Evolutionary conservation across 2,888 invertebrate genomes (phyloP).

Genomic region (Eupsilia transversa): DNA sequence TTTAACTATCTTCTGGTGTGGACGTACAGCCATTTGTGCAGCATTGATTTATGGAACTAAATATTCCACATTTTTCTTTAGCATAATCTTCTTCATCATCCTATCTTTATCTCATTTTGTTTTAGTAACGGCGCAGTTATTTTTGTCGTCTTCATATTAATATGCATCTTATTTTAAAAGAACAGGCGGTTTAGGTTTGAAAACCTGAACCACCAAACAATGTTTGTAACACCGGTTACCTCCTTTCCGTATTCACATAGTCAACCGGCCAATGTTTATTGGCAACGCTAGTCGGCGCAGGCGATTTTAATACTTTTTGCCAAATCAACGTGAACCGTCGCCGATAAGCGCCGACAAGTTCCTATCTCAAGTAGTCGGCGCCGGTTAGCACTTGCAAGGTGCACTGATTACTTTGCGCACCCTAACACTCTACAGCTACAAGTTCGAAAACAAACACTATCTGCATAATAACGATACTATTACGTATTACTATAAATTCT

Average conservation of each 20-base stretch:
- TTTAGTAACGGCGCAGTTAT: background rate
- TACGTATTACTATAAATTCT: slow-evolving; percentile 55
- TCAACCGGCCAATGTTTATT: too few relatives aligned
- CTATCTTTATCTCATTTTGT: background rate
- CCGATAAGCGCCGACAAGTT: too few relatives aligned
- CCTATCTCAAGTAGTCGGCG: too few relatives aligned
- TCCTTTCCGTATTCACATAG: background rate
- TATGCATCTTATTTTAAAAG: background rate
- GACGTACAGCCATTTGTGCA: background rate
- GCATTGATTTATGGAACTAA: background rate
- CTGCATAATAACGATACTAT: slow-evolving; percentile 29
- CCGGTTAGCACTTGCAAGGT: too few relatives aligned
- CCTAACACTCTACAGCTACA: background rate
- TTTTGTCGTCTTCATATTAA: background rate
- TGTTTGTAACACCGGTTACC: background rate
- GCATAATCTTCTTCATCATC: background rate
- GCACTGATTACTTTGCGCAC: too few relatives aligned
- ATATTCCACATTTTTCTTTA: background rate
- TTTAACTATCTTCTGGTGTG: background rate
- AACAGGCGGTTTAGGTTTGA: too few relatives aligned
- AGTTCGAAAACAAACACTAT: slow-evolving; percentile 35
- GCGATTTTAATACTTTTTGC: too few relatives aligned
- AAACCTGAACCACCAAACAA: too few relatives aligned
- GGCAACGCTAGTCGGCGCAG: too few relatives aligned
- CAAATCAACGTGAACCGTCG: too few relatives aligned